Evolutionary conservation across 2,113 vertebrate species (phyloP).

Genomic region (Aptenodytes forsteri): DNA sequence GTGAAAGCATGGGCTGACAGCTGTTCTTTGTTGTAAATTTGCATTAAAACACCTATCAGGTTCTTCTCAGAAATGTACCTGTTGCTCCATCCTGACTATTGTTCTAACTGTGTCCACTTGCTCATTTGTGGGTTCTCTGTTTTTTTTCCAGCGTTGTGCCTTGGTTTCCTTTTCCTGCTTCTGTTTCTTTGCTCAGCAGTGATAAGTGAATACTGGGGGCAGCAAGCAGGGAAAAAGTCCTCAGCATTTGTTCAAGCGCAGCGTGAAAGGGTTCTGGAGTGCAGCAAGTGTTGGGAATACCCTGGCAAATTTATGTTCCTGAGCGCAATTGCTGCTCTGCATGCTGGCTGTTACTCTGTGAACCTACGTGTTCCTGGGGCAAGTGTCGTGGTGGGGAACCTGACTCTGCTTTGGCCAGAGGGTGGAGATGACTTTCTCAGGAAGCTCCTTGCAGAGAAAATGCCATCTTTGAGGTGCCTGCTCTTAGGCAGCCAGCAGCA

Average conservation of each 20-base stretch:
- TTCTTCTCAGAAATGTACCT: background rate
- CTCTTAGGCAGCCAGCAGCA: background rate
- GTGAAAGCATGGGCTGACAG: background rate
- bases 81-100: background rate
- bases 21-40: background rate
- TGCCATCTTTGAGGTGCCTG: background rate
- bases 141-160: background rate
- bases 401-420: background rate
- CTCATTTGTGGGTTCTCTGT: background rate
- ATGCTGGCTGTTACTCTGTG: background rate
- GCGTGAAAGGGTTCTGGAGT: background rate
- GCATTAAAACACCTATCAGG: background rate
- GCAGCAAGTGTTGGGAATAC: background rate
- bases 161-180: background rate
- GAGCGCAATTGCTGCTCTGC: background rate
- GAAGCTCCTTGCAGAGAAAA: background rate
- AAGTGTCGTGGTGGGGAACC: rapidly evolving
- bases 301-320: background rate
- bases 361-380: background rate
- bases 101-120: background rate
- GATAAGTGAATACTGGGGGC: background rate
- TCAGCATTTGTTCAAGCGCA: background rate
- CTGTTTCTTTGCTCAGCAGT: background rate
- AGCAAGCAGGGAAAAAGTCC: background rate
- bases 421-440: background rate